Conservation (phyloP, 2,797 vertebrate genomes). For the Ctenochaetus hawaiiensis region DNA sequence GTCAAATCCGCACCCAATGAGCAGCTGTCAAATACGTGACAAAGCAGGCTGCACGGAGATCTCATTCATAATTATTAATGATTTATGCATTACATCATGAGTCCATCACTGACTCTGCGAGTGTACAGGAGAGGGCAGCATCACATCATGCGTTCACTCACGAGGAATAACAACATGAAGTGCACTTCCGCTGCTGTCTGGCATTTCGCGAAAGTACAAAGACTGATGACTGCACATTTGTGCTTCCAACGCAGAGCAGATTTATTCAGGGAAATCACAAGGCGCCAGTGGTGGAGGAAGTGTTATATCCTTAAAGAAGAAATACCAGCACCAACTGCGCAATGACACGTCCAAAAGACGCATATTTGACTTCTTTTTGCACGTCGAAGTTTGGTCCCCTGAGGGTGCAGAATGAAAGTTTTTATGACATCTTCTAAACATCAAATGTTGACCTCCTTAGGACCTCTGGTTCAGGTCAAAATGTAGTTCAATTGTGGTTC, state of each 20-base stretch:
- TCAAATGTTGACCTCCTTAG: too few species aligned
- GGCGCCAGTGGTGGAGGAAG: not conserved
- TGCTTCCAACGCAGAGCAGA: not conserved
- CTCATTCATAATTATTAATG: not conserved
- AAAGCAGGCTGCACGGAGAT: not conserved
- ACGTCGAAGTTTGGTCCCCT: too few species aligned
- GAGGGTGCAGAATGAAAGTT: too few species aligned
- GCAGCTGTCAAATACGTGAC: not conserved
- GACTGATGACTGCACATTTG: not conserved
- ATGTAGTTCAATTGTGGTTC: too few species aligned
- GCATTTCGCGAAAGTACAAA: not conserved
- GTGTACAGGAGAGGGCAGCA: slow-evolving; percentile 61
- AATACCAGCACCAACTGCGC: too few species aligned
- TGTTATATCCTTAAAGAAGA: not conserved
- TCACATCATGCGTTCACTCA: slow-evolving; percentile 2
- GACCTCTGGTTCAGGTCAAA: too few species aligned
- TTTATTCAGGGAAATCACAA: not conserved
- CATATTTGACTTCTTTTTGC: too few species aligned
- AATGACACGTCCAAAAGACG: too few species aligned
- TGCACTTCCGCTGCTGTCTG: not conserved
- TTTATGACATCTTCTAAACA: too few species aligned
- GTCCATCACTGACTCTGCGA: not conserved
- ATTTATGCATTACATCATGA: not conserved
- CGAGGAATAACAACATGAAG: not conserved
- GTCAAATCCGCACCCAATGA: not conserved